phyloP scores from a whole-genome alignment of 92 coral and sea anemone species.

The Bergia puertoricense region DNA sequence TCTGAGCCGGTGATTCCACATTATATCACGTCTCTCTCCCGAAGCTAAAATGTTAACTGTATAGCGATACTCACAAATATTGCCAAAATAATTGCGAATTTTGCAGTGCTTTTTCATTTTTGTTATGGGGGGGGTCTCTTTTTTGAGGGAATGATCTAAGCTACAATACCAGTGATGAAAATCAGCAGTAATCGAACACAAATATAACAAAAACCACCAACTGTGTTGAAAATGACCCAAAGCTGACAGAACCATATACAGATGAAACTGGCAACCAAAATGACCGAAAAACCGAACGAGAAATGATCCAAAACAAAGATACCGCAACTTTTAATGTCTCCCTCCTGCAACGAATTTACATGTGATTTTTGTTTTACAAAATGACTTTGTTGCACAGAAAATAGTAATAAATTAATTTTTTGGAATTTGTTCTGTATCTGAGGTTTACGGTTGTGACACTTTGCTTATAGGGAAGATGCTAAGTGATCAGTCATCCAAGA shows the following conservation, averaged over 20 bases:
- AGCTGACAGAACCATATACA: no score
- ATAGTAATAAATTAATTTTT: not conserved
- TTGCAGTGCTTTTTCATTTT: not conserved
- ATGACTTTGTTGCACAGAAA: not conserved
- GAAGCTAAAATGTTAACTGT: no score
- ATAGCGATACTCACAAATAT: no score
- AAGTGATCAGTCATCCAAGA: slow-evolving; percentile 76
- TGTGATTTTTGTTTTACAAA: not conserved
- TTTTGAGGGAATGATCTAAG: not conserved
- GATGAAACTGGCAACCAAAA: no score
- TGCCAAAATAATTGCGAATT: not conserved
- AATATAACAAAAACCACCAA: no score
- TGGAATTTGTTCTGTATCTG: not conserved
- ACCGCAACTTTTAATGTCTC: no score
- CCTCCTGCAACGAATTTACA: not conserved
- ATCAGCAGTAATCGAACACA: no score
- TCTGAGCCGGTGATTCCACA: no score
- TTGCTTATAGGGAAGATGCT: slow-evolving; percentile 85
- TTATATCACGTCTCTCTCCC: no score
- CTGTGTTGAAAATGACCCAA: no score
- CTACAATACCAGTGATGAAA: not conserved
- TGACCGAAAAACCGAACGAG: no score
- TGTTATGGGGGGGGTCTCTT: not conserved
- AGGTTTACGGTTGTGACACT: not conserved
- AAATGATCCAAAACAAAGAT: no score